A percentile compares a stretch with the other conserved stretches of the same genome.
Evolutionary conservation across 2,113 vertebrate genomes (phyloP).

Genomic region (Balaeniceps rex): DNA sequence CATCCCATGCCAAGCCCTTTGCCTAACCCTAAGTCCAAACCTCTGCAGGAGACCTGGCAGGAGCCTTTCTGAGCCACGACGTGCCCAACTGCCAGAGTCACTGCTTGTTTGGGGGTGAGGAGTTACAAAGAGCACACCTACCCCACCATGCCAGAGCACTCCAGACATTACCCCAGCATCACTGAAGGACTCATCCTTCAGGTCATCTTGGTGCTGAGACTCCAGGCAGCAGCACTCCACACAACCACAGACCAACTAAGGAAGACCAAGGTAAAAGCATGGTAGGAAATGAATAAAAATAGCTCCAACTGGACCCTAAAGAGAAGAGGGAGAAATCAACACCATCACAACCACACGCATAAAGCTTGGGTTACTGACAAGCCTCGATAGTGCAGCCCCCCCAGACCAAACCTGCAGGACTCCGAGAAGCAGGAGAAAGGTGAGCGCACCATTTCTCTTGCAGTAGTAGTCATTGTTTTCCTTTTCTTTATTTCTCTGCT

Average conservation of each 20-base stretch:
- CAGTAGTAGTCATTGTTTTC: background rate
- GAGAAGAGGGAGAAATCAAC: background rate
- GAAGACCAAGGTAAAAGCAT: background rate
- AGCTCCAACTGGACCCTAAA: background rate
- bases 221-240: background rate
- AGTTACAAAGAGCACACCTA: background rate
- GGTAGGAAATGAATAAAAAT: background rate
- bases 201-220: background rate
- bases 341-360: background rate
- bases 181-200: background rate
- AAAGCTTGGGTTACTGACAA: background rate
- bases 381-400: background rate
- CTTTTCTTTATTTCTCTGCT: background rate
- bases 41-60: background rate
- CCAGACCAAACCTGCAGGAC: background rate
- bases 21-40: background rate
- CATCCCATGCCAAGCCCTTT: background rate
- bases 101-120: background rate
- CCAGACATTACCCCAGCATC: too few species aligned
- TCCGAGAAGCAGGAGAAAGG: background rate
- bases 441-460: rapidly evolving
- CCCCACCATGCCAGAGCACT: background rate
- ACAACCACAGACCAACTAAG: background rate
- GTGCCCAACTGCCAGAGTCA: rapidly evolving
- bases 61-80: background rate